A percentile compares a stretch with the other conserved stretches of the same genome.
Evolutionary conservation across 2,113 vertebrate genomes (phyloP).

Genomic region (Motacilla alba): DNA sequence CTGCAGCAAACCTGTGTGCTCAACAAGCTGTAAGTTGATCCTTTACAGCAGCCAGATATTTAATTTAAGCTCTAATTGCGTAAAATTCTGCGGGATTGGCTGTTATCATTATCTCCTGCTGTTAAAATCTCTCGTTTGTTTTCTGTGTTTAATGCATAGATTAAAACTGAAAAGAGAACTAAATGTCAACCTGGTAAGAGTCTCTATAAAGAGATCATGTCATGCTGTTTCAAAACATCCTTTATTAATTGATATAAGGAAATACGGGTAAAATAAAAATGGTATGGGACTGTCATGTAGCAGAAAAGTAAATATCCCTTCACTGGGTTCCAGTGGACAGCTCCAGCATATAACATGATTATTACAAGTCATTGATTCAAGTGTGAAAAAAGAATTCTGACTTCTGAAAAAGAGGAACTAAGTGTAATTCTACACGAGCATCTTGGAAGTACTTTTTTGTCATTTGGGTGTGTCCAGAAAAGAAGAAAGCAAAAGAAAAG

Average conservation of each 20-base stretch:
- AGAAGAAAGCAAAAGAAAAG: neutral
- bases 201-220: neutral
- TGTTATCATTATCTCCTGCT: neutral
- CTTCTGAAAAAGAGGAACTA: neutral
- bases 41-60: neutral
- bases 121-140: neutral
- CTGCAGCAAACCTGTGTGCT: constrained; percentile 95
- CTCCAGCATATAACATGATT: fast-evolving
- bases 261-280: neutral
- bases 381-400: neutral
- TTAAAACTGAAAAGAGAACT: neutral
- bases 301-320: neutral
- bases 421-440: neutral
- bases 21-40: constrained; percentile 84
- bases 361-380: neutral
- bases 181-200: neutral
- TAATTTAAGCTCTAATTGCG: neutral
- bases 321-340: neutral
- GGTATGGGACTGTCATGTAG: neutral
- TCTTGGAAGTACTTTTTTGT: neutral
- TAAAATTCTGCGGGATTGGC: neutral
- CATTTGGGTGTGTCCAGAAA: neutral
- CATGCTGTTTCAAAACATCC: neutral
- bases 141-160: neutral
- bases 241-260: neutral